A percentile compares a stretch with the other conserved stretches of the same genome.
phyloP scores from a whole-genome alignment of 2,797 vertebrate genomes.

The Hipposideros larvatus region DNA sequence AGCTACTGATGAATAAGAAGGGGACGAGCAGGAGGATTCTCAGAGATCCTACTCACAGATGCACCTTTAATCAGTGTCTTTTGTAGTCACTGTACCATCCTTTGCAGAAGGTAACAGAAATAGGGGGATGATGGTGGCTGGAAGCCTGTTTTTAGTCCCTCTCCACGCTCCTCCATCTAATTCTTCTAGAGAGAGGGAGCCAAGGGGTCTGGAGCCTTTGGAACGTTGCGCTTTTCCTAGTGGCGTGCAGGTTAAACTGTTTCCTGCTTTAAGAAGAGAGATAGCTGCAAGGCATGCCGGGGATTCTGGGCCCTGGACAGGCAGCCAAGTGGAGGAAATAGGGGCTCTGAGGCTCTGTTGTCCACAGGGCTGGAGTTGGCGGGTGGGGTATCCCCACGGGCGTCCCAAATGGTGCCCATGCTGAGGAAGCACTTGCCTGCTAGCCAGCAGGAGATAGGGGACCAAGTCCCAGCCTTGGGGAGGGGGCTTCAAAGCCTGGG shows the following conservation, averaged over 20 bases:
- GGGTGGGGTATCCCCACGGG: not conserved
- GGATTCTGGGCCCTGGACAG: not conserved
- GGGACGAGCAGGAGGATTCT: not conserved
- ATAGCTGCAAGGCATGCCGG: not conserved
- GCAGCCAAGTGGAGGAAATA: not conserved
- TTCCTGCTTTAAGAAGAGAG: not conserved
- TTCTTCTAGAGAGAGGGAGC: not conserved
- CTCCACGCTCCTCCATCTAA: not conserved
- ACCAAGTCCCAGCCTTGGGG: not conserved
- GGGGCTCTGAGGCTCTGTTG: not conserved
- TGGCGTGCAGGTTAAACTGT: not conserved
- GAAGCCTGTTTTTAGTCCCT: not conserved
- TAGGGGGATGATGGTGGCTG: not conserved
- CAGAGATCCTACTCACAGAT: not conserved
- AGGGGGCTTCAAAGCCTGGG: not conserved
- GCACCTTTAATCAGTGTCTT: not conserved
- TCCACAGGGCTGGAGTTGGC: not conserved
- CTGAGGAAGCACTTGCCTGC: not conserved
- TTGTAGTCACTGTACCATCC: not conserved
- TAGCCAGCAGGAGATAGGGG: accelerated
- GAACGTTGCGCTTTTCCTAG: not conserved
- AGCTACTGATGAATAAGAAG: not conserved
- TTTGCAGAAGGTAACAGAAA: not conserved
- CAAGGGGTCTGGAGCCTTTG: not conserved
- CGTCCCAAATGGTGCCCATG: no score